phyloP scores from a whole-genome alignment of 2,888 invertebrate species.

The Polietes domitor region DNA sequence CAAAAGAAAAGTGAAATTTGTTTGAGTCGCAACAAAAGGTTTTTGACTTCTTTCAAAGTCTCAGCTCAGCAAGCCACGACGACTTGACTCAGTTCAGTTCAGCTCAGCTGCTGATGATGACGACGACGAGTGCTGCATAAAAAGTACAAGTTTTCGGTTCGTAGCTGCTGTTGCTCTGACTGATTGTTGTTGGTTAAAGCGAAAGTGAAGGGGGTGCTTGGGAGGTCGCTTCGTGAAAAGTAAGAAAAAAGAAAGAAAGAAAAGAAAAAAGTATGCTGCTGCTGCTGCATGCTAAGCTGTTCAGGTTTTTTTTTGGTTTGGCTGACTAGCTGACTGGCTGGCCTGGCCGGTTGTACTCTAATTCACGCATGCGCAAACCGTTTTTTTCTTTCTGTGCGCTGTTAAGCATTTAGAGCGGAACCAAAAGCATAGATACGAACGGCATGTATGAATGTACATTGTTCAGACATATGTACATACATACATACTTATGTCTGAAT shows the following conservation, averaged over 20 bases:
- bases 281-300: conserved; percentile 13
- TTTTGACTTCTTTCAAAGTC: conserved; percentile 31
- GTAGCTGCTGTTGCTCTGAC: too few species aligned
- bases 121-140: background rate
- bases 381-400: background rate
- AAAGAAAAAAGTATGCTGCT: background rate
- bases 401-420: conserved; percentile 36
- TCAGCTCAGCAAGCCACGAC: background rate
- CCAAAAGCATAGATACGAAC: conserved; percentile 29
- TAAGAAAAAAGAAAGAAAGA: background rate
- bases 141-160: conserved; percentile 3
- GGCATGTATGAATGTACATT: background rate
- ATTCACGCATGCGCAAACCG: conserved; percentile 33
- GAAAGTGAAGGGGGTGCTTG: conserved; percentile 31
- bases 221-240: background rate
- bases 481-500: background rate
- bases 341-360: conserved; percentile 31
- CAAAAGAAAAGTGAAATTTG: conserved; percentile 28
- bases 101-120: conserved; percentile 8
- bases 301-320: background rate
- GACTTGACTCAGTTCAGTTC: background rate
- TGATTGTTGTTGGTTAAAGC: conserved; percentile 18
- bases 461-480: background rate
- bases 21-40: conserved; percentile 15
- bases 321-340: background rate